Conservation (phyloP, 2,888 invertebrate species). For the Cosmorhoe ocellata region DNA sequence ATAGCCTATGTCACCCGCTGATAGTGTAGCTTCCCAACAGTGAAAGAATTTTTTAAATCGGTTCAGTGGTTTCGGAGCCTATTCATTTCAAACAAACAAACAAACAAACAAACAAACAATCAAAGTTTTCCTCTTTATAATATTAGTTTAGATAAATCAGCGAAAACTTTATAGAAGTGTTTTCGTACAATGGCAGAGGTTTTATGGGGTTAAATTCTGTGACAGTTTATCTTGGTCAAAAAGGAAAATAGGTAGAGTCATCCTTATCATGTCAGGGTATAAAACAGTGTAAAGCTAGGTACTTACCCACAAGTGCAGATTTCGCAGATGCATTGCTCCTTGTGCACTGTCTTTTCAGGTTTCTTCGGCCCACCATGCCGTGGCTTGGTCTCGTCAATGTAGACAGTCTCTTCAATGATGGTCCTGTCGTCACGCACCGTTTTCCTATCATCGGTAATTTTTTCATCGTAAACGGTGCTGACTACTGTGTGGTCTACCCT, state of each 20-base stretch:
- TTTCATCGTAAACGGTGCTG: slow-evolving; percentile 75
- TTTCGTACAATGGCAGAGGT: no score
- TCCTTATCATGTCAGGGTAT: slow-evolving; percentile 29
- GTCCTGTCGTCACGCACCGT: slow-evolving; percentile 75
- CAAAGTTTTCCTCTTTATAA: no score
- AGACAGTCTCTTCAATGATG: slow-evolving; percentile 60
- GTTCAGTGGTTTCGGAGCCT: no score
- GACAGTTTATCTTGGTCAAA: no score
- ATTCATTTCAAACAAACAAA: no score
- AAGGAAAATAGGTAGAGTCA: neutral
- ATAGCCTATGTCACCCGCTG: no score
- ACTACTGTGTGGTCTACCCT: slow-evolving; percentile 62
- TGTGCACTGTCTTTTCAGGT: slow-evolving; percentile 71
- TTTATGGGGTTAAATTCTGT: no score
- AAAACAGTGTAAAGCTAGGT: slow-evolving; percentile 2
- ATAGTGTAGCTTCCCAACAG: no score
- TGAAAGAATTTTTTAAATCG: no score
- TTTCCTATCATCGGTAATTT: slow-evolving; percentile 70
- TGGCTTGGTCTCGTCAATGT: slow-evolving; percentile 67
- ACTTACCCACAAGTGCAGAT: slow-evolving; percentile 96
- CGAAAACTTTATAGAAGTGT: no score
- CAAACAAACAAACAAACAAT: no score
- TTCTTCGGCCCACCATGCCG: slow-evolving; percentile 69
- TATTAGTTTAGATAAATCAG: no score
- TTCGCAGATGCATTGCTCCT: slow-evolving; percentile 94